Conservation (phyloP, 2,888 invertebrate genomes). For the Trypoxylon attenuatum region DNA sequence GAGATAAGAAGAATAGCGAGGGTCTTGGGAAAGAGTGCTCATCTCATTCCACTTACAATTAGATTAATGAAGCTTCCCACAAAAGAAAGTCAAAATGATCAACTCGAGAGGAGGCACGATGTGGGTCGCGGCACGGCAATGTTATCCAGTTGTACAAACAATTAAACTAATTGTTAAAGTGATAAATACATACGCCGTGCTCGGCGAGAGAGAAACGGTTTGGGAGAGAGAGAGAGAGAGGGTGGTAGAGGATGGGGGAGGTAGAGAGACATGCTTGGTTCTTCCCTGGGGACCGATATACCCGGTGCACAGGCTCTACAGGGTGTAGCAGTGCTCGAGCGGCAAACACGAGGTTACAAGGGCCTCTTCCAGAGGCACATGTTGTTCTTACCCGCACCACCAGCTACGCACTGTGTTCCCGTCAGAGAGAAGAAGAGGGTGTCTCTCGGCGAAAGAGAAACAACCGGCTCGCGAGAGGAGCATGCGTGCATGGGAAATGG, state of each 20-base stretch:
- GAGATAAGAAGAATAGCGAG: too few species aligned
- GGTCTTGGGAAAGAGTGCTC: too few species aligned
- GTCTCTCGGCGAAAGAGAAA: too few species aligned
- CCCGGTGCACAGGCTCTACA: constrained; percentile 26
- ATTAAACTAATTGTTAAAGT: constrained; percentile 64
- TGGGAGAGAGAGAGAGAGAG: not conserved
- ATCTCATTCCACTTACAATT: too few species aligned
- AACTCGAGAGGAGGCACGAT: too few species aligned
- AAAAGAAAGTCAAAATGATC: too few species aligned
- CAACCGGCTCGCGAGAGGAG: not conserved
- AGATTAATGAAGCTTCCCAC: too few species aligned
- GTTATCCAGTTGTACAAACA: constrained; percentile 54
- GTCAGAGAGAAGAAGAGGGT: not conserved
- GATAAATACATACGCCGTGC: constrained; percentile 48
- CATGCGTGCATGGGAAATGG: not conserved
- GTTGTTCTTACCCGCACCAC: constrained; percentile 53
- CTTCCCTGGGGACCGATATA: constrained; percentile 47
- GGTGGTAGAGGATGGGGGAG: not conserved
- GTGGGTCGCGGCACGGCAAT: constrained; percentile 22
- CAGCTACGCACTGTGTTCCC: constrained; percentile 6
- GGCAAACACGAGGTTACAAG: constrained; percentile 50
- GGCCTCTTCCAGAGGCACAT: constrained; percentile 45
- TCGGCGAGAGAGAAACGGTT: too few species aligned
- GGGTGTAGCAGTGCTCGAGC: constrained; percentile 39
- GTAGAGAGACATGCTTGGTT: not conserved